Conservation (phyloP, 1,140 invertebrate genomes). For the Drosophila seguyi region DNA sequence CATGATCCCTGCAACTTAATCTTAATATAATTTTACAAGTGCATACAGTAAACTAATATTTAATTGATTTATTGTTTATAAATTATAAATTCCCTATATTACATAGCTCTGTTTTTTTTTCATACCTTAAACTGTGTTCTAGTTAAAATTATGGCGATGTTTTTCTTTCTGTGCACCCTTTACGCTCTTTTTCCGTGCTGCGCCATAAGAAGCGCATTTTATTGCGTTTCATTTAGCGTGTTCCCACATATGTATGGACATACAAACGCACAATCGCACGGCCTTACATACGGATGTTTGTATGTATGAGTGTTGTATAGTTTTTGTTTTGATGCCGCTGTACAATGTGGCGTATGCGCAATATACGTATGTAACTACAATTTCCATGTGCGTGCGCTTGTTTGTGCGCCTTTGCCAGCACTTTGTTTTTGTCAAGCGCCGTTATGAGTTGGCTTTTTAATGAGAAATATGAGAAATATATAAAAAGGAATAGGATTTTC, state of each 20-base stretch:
- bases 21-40: too few species aligned
- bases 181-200: slow-evolving; percentile 52
- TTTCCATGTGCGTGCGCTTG: slow-evolving; percentile 35
- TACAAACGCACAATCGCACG: slow-evolving; percentile 17
- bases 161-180: slow-evolving; percentile 17
- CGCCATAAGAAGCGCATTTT: slow-evolving; percentile 73
- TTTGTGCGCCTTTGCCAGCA: slow-evolving; percentile 19
- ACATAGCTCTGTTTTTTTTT: too few species aligned
- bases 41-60: not conserved
- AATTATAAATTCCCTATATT: not conserved
- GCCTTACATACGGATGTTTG: not conserved
- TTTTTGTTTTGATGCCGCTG: slow-evolving; percentile 53
- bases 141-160: not conserved
- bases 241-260: slow-evolving; percentile 20
- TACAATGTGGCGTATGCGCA: slow-evolving; percentile 59
- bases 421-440: slow-evolving; percentile 52
- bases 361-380: slow-evolving; percentile 36
- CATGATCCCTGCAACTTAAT: too few species aligned
- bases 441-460: slow-evolving; percentile 52
- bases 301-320: slow-evolving; percentile 31
- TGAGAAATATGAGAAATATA: slow-evolving; percentile 37
- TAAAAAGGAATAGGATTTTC: slow-evolving; percentile 29
- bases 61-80: not conserved
- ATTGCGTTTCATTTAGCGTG: slow-evolving; percentile 70
- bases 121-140: not conserved